Evolutionary conservation across 1,140 invertebrate genomes (phyloP), one percentile per base, ranked within the genome.

Genomic region (Pogonognathellus flavescens): DNA sequence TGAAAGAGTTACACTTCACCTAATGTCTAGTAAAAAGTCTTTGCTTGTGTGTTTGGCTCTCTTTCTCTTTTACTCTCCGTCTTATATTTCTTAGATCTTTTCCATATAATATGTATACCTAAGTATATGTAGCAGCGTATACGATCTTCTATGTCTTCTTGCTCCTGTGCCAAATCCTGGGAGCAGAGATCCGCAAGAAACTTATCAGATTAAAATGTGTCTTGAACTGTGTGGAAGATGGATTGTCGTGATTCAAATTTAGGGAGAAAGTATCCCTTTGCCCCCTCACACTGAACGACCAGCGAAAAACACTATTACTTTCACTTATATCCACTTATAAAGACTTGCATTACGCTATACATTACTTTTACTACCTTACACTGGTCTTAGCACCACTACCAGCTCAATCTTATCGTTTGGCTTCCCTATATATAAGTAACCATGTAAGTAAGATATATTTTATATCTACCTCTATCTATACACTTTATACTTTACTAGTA

Each of bases 191-290:
- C 60, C 41, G 59, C n/a, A 83, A 22, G 22, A 85, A 85, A 85
- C 76, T 85, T 85, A 85, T 85, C 84, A 85, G 84, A 85, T 85
- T 85, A 85, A 85, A 85, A 85, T 85, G 84, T 85, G 84, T 85
- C 84, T 85, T 85, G 76, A 85, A 82, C 84, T 85, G 20, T 22
- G 53, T 41, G 41, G 41, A 85, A 85, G 84, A 85, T 85, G 80
- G 84, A 85, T 85, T 85, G 76, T 85, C 62, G 53, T 82, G 57
- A 85, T 85, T 85, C 84, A 85, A 85, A 85, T 85, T 85, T 84
- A 84, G 70, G 60, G 20, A 81, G 52, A 57, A 81, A 81, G 55
- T 53, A 50, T 81, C 80, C 80, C 50, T 81, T 81, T 52, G 80
- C 52, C 80, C 52, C 52, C 80, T 57, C 80, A 41, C 31, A 59